Evolutionary conservation across 2,113 vertebrate genomes (phyloP), one percentile per base, ranked within the genome.

Genomic region (Pycnonotus jocosus): DNA sequence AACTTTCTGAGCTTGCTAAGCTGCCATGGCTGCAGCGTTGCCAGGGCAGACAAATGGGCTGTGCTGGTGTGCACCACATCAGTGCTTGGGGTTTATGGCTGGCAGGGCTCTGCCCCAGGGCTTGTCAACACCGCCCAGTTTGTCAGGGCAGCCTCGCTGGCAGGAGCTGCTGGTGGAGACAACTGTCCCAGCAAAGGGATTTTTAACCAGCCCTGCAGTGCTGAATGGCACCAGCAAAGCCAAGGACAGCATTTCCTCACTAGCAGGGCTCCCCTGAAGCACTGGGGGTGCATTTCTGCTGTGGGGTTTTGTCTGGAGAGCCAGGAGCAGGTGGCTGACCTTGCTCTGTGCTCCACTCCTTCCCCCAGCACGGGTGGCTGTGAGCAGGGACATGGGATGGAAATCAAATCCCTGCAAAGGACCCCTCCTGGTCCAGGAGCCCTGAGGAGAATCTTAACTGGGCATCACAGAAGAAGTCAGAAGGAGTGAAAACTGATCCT

Each of bases 1-100:
- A 86, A 70, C 47, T 88, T 95, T 31, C 37, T 18, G 65, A 69
- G 58, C 14, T 90, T 61, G 33, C 71, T 65, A 58, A 83, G 51
- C 57, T 20, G 44, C 51, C 0, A 0, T 1, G 8, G 47, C 7
- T 74, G 80, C 35, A 92, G 71, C 11, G 0, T 4, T 70, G 47
- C 80, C 73, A 82, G 86, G 61, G 66, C 70, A 96, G 74, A 73
- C 37, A 92, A 96, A 94, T n/a, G 84, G 62, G 53, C 78, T 5
- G 16, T 54, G 70, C 89, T 70, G 1, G 0, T 51, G 62, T 47
- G 68, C 64, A 54, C 40, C 69, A 47, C 90, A 70, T 93, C 88
- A 73, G 4, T 88, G 24, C 8, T 37, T 77, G 45, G 89, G 68
- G 88, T 77, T 93, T 86, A 11, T 47, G 82, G 86, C 71, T 40